Conservation (phyloP, 2,797 vertebrate genomes). For the Anguilla pacifica region DNA sequence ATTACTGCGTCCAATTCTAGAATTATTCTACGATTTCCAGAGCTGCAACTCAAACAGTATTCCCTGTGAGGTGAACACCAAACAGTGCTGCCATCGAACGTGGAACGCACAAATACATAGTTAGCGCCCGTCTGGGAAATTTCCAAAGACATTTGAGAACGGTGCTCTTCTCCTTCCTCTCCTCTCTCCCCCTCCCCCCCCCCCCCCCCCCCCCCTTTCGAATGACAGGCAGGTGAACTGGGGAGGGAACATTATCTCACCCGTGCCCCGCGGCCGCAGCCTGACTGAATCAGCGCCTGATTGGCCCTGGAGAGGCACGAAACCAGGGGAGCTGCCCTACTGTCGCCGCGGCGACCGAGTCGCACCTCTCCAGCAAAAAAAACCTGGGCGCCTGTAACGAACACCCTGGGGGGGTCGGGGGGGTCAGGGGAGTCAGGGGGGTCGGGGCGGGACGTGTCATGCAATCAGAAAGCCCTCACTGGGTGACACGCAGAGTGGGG, state of each 20-base stretch:
- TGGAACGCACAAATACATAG: neutral
- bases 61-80: neutral
- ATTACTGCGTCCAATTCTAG: no score
- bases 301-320: constrained; percentile 14
- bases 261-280: neutral
- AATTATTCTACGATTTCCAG: neutral
- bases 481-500: neutral
- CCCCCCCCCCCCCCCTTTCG: neutral
- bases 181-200: neutral
- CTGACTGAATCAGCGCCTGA: constrained; percentile 10
- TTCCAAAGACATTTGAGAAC: constrained; percentile 20
- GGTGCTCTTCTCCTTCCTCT: neutral
- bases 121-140: neutral
- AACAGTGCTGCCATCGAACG: neutral
- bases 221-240: constrained; percentile 18
- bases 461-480: neutral
- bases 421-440: neutral
- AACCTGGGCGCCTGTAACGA: constrained; percentile 7
- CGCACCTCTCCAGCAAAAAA: neutral
- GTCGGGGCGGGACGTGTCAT: neutral
- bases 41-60: neutral
- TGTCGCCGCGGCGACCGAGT: neutral
- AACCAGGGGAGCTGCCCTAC: neutral
- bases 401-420: neutral
- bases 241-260: constrained; percentile 17